Base-by-base conservation (phyloP, 2,113 vertebrate species). In the Hippolais icterina region DNA sequence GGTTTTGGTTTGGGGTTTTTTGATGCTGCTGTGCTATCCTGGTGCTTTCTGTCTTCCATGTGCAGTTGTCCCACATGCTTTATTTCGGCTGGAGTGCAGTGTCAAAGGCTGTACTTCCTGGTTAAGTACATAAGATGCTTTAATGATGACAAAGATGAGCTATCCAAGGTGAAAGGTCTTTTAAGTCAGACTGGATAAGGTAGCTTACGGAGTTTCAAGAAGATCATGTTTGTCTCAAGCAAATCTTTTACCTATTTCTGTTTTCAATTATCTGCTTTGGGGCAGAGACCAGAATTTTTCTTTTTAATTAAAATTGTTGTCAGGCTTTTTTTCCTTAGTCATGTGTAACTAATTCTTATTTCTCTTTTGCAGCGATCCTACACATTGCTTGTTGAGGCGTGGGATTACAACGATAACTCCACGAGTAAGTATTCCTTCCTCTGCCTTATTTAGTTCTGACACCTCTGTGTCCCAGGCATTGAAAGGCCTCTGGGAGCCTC, bases 401-500 rank as follows among this genome's bases (percentile, higher is more conserved):
- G 99, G 98, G 99, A 99, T 98, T 98, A 98, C 97, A 99, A 98
- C 91, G 99, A 99, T 54, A 98, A 99, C 96, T 99, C 99, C 95
- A 97, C 97, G 50, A 98, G 99, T 99, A 98, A 99, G 99, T 99
- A 98, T 97, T 77, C 5, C 31, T 22, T 80, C 53, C 2, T 1
- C 37, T 71, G 64, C 23, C 66, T 89, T 85, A 14, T 33, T 85
- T 49, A 19, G 6, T 72, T 82, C 1, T 1, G 19, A 61, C 72
- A 77, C 54, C 37, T 88, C 50, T 61, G 28, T 86, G 68, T 71
- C 69, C 41, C 6, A 3, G 22, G n/a, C 37, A 4, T 9, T 41
- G 56, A 60, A 60, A 75, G 46, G 31, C n/a, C 25, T 69, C 87
- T 76, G 69, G 41, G 64, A 76, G 49, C 41, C 68, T 88, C 63